Evolutionary conservation across 1,140 invertebrate genomes (phyloP).

Genomic region (Drosophila kohkoa): DNA sequence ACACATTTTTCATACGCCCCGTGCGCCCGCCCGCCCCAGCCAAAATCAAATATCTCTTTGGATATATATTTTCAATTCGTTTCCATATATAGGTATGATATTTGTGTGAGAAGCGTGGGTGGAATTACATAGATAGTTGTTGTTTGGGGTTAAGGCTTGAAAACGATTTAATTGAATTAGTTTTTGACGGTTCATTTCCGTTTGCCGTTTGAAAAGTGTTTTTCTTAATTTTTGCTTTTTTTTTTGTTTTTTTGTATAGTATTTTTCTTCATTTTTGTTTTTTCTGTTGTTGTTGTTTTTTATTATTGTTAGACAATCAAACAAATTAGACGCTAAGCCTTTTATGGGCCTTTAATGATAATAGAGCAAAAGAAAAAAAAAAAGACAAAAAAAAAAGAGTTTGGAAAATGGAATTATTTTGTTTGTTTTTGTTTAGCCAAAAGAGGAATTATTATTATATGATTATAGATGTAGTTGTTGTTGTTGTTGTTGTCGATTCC

Average conservation of each 20-base stretch:
- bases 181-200: slow-evolving; percentile 55
- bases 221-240: slow-evolving; percentile 56
- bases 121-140: slow-evolving; percentile 25
- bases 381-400: slow-evolving; percentile 52
- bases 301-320: slow-evolving; percentile 80
- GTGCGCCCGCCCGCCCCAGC: background rate
- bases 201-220: slow-evolving; percentile 62
- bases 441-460: slow-evolving; percentile 71
- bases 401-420: slow-evolving; percentile 27
- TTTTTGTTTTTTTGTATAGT: slow-evolving; percentile 16
- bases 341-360: slow-evolving; percentile 77
- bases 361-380: slow-evolving; percentile 57
- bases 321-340: slow-evolving; percentile 80
- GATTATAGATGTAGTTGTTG: slow-evolving; percentile 23
- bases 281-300: slow-evolving; percentile 8
- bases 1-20: background rate
- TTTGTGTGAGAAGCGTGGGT: background rate
- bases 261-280: slow-evolving; percentile 7
- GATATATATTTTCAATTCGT: slow-evolving; percentile 20
- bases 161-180: slow-evolving; percentile 48
- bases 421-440: slow-evolving; percentile 56
- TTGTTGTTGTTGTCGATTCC: slow-evolving; percentile 36
- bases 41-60: slow-evolving; percentile 2
- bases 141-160: slow-evolving; percentile 9
- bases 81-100: slow-evolving; percentile 5